A percentile compares a stretch with the other conserved stretches of the same genome.
Evolutionary conservation across 2,888 invertebrate genomes (phyloP).

Genomic region (Euclidia mi): DNA sequence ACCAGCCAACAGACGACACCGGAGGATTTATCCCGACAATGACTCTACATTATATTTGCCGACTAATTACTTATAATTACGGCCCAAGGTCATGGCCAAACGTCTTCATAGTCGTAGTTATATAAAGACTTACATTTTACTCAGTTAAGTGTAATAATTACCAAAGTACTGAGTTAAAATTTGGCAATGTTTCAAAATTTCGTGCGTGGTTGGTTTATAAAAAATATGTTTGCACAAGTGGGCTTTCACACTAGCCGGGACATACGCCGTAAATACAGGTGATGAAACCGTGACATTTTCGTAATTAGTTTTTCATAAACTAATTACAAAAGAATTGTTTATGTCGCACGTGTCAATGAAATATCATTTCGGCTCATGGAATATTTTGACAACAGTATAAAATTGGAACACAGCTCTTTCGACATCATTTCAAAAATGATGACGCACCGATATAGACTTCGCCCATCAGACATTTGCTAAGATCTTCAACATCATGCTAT

Average conservation of each 20-base stretch:
- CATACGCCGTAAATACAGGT: not conserved
- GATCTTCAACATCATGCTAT: constrained; percentile 6
- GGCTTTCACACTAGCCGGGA: constrained; percentile 23
- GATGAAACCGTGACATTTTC: constrained; percentile 15
- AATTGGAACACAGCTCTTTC: constrained; percentile 4
- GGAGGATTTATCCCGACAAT: constrained; percentile 64
- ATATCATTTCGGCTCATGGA: not conserved
- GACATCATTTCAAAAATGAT: constrained; percentile 7
- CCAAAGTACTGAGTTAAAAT: constrained; percentile 34
- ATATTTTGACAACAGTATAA: constrained; percentile 8
- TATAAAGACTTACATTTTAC: constrained; percentile 25
- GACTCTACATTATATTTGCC: constrained; percentile 63
- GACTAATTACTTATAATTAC: constrained; percentile 65
- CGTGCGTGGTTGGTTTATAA: constrained; percentile 28
- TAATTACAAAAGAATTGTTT: not conserved
- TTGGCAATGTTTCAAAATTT: constrained; percentile 48
- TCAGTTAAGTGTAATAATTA: constrained; percentile 42
- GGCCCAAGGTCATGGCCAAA: constrained; percentile 28
- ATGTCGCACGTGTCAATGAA: not conserved
- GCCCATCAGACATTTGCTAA: constrained; percentile 14
- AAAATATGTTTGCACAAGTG: constrained; percentile 26
- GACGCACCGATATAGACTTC: constrained; percentile 1
- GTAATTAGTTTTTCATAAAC: constrained; percentile 14
- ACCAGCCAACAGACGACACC: constrained; percentile 66
- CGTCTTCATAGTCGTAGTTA: constrained; percentile 20